These are phyloP conservation scores for Phymatocera aterrima DNA, from an alignment of 2,888 invertebrate genomes.

Conservation along the genomic window DNA sequence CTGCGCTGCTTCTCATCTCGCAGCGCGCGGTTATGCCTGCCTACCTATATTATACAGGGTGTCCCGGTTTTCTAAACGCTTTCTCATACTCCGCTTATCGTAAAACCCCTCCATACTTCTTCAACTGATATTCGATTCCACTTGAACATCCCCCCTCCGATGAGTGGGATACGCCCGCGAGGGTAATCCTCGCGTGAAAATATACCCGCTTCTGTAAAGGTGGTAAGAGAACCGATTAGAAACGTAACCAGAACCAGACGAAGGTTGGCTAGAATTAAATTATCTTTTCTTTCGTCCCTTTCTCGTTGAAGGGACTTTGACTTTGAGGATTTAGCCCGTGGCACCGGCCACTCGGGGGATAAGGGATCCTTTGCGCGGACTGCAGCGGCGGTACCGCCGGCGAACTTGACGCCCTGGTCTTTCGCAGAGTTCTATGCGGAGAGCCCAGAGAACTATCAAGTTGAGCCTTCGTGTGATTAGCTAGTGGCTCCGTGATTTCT, in stretches of 20 bases:
- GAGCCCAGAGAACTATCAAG: too few species aligned
- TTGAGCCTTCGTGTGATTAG: too few species aligned
- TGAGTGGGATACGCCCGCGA: background rate
- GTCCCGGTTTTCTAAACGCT: constrained; percentile 42
- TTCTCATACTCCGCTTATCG: constrained; percentile 44
- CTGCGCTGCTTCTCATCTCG: constrained; percentile 68
- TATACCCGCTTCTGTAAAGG: constrained; percentile 14
- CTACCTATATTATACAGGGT: constrained; percentile 50
- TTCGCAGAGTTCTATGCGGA: too few species aligned
- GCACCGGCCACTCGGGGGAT: background rate
- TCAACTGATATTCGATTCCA: constrained; percentile 29
- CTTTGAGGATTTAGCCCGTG: background rate
- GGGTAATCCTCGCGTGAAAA: constrained; percentile 39
- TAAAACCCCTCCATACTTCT: constrained; percentile 42
- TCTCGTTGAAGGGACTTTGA: background rate
- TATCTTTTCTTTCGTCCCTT: background rate
- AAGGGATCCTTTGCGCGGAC: background rate
- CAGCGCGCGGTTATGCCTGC: constrained; percentile 59
- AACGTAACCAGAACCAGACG: constrained; percentile 29
- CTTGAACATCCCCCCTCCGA: background rate
- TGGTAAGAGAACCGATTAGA: constrained; percentile 21
- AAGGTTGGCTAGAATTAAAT: background rate
- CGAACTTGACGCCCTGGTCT: background rate
- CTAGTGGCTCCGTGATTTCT: too few species aligned
- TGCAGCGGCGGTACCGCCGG: background rate